phyloP scores from a whole-genome alignment of 2,797 vertebrate genomes.

The Aldrovandia affinis region DNA sequence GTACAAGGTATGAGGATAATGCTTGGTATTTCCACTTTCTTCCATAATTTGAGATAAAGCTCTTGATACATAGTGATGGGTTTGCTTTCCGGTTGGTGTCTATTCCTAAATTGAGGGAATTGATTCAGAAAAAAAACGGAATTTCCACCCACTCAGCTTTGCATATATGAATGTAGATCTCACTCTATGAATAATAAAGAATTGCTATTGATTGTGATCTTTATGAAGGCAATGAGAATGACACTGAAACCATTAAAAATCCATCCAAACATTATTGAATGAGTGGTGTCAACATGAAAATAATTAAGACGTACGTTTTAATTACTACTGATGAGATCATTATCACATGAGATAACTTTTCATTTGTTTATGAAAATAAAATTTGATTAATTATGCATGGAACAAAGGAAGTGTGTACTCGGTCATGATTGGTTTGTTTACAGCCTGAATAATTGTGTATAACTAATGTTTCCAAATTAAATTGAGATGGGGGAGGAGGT shows the following conservation, averaged over 20 bases:
- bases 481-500: background rate
- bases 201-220: background rate
- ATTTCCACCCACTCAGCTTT: background rate
- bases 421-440: background rate
- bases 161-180: background rate
- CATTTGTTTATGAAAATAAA: background rate
- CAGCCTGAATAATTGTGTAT: background rate
- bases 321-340: background rate
- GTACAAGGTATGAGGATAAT: background rate
- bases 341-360: background rate
- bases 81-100: background rate
- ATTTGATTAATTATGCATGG: background rate
- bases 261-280: background rate
- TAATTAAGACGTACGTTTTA: background rate
- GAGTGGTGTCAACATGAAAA: conserved; percentile 1
- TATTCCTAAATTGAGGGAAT: background rate
- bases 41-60: background rate
- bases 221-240: background rate
- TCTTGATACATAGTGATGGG: background rate
- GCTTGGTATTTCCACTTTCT: background rate
- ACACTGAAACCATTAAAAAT: background rate
- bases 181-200: background rate
- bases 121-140: background rate
- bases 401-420: background rate
- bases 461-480: background rate